These are phyloP conservation scores for Cephalopachus bancanus DNA, from an alignment of 2,797 vertebrate species.

Conservation along the genomic window DNA sequence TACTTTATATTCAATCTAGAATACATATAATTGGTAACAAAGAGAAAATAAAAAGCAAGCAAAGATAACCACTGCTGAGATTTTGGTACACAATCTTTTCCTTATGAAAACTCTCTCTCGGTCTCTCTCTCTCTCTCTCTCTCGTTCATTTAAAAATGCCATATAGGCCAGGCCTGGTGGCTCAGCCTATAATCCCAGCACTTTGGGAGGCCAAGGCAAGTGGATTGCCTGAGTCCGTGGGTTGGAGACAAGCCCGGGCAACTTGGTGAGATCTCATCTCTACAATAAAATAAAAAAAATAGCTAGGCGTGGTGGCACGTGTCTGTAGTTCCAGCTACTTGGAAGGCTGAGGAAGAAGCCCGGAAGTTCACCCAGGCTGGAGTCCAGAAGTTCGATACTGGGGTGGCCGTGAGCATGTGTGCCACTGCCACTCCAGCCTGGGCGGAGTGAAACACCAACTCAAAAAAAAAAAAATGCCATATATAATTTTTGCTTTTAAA, in stretches of 20 bases:
- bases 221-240: not conserved
- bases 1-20: constrained; percentile 38
- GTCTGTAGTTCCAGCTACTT: not conserved
- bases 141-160: not conserved
- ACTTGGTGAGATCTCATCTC: not conserved
- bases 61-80: not conserved
- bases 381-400: not conserved
- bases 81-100: not conserved
- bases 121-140: no score
- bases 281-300: not conserved
- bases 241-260: not conserved
- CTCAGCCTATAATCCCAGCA: not conserved
- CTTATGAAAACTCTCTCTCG: not conserved
- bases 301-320: not conserved
- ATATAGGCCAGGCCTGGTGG: not conserved
- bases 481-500: constrained; percentile 28
- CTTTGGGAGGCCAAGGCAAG: not conserved
- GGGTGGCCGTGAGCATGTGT: not conserved
- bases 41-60: constrained; percentile 29
- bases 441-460: not conserved
- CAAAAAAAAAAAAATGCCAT: not conserved
- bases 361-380: not conserved
- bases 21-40: not conserved
- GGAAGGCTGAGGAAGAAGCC: not conserved
- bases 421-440: not conserved